phyloP scores from a whole-genome alignment of 37 sponge, comb jelly and placozoan genomes.

The Dysidea cf. avara region DNA sequence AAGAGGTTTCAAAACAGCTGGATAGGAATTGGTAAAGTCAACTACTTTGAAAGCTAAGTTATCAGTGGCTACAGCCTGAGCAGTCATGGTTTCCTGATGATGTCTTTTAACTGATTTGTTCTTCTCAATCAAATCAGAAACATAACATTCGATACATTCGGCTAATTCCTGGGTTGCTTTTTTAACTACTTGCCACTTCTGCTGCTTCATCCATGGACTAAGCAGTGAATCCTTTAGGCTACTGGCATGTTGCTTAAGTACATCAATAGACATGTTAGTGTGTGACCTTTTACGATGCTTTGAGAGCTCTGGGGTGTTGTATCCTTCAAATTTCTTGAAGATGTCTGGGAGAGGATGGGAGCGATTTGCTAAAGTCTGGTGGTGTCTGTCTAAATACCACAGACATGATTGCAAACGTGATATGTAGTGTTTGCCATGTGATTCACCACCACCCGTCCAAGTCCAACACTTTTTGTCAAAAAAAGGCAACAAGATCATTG shows the following conservation, averaged over 20 bases:
- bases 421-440: not conserved
- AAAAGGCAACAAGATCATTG: not conserved
- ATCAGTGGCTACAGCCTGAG: not conserved
- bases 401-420: not conserved
- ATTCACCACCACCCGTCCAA: not conserved
- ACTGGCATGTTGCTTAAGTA: not conserved
- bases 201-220: not conserved
- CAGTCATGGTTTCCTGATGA: not conserved
- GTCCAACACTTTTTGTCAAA: not conserved
- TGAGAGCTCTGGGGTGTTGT: not conserved
- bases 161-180: not conserved
- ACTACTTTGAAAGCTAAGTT: not conserved
- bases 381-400: constrained; percentile 15
- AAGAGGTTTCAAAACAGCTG: too few relatives aligned
- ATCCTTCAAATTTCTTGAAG: constrained; percentile 1
- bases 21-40: too few relatives aligned
- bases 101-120: not conserved
- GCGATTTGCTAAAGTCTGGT: not conserved
- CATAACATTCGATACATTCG: too few relatives aligned
- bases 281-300: not conserved
- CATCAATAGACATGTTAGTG: not conserved
- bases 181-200: not conserved
- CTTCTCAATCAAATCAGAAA: too few relatives aligned
- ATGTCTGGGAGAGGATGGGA: not conserved
- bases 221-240: not conserved